Conservation (phyloP, 2,797 vertebrate species). For the Leptatherina wallacei region DNA sequence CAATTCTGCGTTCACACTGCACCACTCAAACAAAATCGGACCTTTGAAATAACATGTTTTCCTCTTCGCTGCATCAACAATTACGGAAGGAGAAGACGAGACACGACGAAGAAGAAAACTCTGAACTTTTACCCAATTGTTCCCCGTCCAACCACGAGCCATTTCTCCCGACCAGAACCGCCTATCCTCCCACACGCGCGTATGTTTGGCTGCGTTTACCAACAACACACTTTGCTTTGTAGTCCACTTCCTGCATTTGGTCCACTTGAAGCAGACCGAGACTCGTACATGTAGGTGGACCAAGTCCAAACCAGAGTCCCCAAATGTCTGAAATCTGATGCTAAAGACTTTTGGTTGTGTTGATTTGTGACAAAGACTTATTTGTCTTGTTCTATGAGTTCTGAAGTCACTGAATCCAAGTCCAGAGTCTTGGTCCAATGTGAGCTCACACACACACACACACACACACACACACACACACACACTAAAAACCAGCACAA, state of each 20-base stretch:
- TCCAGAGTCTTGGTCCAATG: not conserved
- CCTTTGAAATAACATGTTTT: too few species aligned
- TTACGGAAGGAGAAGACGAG: not conserved
- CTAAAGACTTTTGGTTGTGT: not conserved
- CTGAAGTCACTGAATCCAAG: not conserved
- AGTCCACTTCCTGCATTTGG: not conserved
- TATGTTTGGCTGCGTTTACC: not conserved
- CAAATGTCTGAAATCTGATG: not conserved
- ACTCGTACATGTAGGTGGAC: too few species aligned
- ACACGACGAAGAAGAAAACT: not conserved
- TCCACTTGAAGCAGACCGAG: too few species aligned
- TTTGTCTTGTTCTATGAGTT: conserved; percentile 25
- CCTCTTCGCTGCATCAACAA: not conserved
- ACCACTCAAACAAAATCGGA: too few species aligned
- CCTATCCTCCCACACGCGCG: not conserved
- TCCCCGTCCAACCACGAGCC: too few species aligned
- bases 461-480: not conserved
- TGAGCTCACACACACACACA: not conserved
- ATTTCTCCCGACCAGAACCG: not conserved
- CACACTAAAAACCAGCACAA: conserved; percentile 33
- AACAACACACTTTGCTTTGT: not conserved
- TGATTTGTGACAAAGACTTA: conserved; percentile 39
- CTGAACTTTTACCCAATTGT: not conserved
- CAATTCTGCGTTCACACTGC: too few species aligned
- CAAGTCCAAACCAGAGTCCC: too few species aligned